Evolutionary conservation across 2,797 vertebrate genomes (phyloP).

Genomic region (Lagorchestes hirsutus): DNA sequence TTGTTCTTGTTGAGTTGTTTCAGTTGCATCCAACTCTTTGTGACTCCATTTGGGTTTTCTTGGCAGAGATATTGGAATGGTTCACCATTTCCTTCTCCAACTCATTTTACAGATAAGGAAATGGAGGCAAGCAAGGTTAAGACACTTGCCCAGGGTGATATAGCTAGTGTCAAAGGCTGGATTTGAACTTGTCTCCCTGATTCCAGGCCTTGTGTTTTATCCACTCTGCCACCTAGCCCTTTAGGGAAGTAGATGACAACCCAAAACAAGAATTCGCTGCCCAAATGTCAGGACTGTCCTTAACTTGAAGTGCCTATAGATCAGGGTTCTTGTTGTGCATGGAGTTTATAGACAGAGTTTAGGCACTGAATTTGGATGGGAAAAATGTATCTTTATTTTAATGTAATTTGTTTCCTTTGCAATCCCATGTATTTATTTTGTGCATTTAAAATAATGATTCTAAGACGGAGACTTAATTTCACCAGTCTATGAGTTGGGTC

Average conservation of each 20-base stretch:
- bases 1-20: not conserved
- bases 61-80: not conserved
- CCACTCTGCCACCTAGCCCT: not conserved
- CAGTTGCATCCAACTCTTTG: not conserved
- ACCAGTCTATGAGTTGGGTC: not conserved
- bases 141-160: not conserved
- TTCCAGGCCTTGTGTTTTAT: not conserved
- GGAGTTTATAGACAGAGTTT: not conserved
- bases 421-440: not conserved
- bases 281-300: not conserved
- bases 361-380: not conserved
- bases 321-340: not conserved
- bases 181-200: not conserved
- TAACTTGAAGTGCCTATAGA: not conserved
- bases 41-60: not conserved
- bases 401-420: not conserved
- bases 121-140: not conserved
- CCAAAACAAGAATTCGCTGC: not conserved
- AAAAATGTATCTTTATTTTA: not conserved
- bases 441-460: not conserved
- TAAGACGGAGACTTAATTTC: not conserved
- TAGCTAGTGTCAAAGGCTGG: not conserved
- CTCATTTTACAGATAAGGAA: not conserved
- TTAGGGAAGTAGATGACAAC: not conserved
- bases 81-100: not conserved